Conservation (phyloP, 1,140 invertebrate genomes). For the Chionoecetes opilio region DNA sequence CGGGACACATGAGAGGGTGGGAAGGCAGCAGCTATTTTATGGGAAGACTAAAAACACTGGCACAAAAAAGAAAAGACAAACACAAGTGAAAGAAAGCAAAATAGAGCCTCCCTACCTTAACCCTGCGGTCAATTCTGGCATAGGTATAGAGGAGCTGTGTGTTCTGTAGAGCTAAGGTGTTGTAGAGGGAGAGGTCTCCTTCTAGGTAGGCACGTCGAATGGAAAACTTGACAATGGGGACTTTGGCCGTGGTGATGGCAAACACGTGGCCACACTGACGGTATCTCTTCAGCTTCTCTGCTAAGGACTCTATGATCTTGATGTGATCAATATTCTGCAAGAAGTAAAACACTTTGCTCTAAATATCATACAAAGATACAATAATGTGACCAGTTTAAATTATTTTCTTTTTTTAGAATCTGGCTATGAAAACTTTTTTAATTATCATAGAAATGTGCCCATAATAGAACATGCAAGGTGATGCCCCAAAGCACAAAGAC, state of each 20-base stretch:
- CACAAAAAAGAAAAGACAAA: too few relatives aligned
- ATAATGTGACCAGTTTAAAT: background rate
- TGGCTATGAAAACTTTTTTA: constrained; percentile 10
- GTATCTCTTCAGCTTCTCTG: constrained; percentile 83
- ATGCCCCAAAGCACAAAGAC: background rate
- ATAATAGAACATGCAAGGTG: background rate
- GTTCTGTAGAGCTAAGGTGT: constrained; percentile 86
- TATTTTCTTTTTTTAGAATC: background rate
- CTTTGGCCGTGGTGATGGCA: constrained; percentile 87
- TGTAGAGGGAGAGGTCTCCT: constrained; percentile 88
- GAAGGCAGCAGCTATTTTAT: too few relatives aligned
- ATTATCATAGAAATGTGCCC: too few relatives aligned
- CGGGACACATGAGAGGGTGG: too few relatives aligned
- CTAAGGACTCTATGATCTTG: constrained; percentile 84
- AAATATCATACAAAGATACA: background rate
- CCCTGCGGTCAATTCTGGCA: constrained; percentile 85
- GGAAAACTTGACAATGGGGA: constrained; percentile 88
- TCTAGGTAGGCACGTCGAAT: constrained; percentile 85
- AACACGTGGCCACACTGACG: constrained; percentile 84
- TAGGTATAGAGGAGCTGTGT: constrained; percentile 86
- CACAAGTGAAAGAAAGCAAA: background rate
- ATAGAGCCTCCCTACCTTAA: constrained; percentile 82
- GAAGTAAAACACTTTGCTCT: background rate
- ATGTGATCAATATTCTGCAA: constrained; percentile 83
- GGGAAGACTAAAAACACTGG: too few relatives aligned